Evolutionary conservation across 2,888 invertebrate genomes (phyloP), one percentile per base, ranked within the genome.

Genomic region (Rutpela maculata): DNA sequence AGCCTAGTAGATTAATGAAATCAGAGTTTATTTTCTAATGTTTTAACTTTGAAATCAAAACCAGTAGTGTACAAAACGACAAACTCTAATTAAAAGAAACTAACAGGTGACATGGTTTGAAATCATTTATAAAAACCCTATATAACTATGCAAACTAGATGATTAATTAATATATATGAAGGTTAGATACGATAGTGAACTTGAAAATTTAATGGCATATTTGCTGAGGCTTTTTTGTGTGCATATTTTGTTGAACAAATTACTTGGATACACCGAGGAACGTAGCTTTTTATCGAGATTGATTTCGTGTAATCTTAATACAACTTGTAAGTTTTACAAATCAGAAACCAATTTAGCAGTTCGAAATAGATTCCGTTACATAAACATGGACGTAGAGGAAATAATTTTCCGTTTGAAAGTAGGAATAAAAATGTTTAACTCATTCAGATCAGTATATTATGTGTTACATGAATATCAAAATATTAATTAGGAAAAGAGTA

Each of bases 281-380:
- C 43, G 43, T 15, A 12, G 43, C 43, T 43, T 43, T 43, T 43
- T 43, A 43, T 43, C 6, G 15, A 50, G 50, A 50, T n/a, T 50
- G 50, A 50, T 50, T 50, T 50, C 15, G 6, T 50, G 50, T n/a
- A 50, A 50, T 50, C 50, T n/a, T 50, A 50, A n/a, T n/a, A 6
- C n/a, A 50, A 50, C 50, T n/a, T 50, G 5, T 50, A n/a, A 50
- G 50, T n/a, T 50, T 50, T 50, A 50, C n/a, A n/a, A 50, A n/a
- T 50, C 50, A n/a, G 50, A 50, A 50, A 50, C n/a, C 50, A 50
- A 50, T 50, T 50, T 50, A 50, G 50, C n/a, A 50, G 50, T 50
- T 50, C 15, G 31, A 50, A 50, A 15, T 43, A 15, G 50, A 50
- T 50, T 50, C 50, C 50, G 50, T 50, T 50, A 50, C 50, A 50